Percentiles rank a stretch among this genome's conserved stretches.
Evolutionary conservation across 2,797 vertebrate genomes (phyloP).

Genomic region (Amphiprion clarkii): DNA sequence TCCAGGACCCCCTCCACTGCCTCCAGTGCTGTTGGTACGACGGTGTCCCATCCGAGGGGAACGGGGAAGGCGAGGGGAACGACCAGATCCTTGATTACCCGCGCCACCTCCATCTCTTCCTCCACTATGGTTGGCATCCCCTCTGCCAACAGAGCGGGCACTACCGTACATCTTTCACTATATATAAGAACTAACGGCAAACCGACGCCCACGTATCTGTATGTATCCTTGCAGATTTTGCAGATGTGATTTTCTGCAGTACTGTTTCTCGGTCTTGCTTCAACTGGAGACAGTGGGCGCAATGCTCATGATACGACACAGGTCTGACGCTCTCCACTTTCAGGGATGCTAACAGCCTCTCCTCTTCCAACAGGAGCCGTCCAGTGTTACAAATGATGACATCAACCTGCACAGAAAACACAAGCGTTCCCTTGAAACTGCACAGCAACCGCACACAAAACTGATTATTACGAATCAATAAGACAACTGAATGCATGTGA

Average conservation of each 20-base stretch:
- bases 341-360: conserved; percentile 18
- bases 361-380: conserved; percentile 32
- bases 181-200: conserved; percentile 30
- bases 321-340: conserved; percentile 16
- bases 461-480: neutral
- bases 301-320: conserved; percentile 56
- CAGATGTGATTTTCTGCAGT: conserved; percentile 14
- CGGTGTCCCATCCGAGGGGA: conserved; percentile 97
- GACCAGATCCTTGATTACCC: conserved; percentile 92
- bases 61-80: conserved; percentile 95
- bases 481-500: neutral
- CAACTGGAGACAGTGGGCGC: conserved; percentile 35
- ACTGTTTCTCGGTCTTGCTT: conserved; percentile 43
- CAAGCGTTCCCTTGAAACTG: conserved; percentile 8
- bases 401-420: conserved; percentile 68
- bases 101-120: conserved; percentile 83
- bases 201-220: conserved; percentile 1
- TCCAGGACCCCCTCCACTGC: conserved; percentile 90
- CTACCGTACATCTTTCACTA: conserved; percentile 93
- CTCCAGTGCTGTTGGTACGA: conserved; percentile 97
- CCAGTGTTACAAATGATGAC: conserved; percentile 33
- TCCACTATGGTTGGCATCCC: conserved; percentile 91
- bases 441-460: neutral
- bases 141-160: conserved; percentile 95
- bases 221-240: conserved; percentile 16